Conservation (phyloP, 2,113 vertebrate species). For the Gallinago undulata region DNA sequence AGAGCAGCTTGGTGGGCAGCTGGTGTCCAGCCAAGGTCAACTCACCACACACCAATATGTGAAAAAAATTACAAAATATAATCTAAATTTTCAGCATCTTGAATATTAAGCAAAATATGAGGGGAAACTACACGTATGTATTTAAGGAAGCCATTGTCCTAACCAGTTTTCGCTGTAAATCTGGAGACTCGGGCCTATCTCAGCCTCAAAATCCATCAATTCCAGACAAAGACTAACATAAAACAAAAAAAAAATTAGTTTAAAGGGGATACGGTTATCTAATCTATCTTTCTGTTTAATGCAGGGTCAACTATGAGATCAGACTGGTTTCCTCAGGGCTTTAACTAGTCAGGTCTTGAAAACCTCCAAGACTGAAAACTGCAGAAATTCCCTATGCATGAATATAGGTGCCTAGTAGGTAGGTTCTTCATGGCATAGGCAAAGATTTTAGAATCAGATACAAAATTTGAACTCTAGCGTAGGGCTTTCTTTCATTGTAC, state of each 20-base stretch:
- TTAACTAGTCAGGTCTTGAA: background rate
- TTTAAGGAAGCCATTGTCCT: background rate
- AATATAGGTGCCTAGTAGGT: background rate
- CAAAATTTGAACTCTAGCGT: background rate
- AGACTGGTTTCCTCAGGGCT: background rate
- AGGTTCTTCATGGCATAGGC: background rate
- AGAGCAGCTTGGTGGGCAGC: too few species aligned
- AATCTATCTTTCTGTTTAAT: background rate
- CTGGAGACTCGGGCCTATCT: background rate
- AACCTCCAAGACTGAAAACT: background rate
- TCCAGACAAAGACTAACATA: background rate
- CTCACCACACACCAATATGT: background rate
- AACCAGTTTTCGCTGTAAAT: background rate
- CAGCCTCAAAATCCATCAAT: background rate
- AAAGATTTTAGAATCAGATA: background rate
- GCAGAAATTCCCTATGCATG: background rate
- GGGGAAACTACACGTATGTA: background rate
- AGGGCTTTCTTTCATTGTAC: background rate
- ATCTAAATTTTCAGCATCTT: background rate
- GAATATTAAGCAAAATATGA: background rate
- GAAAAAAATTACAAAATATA: background rate
- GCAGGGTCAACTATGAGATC: background rate
- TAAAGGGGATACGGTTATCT: background rate
- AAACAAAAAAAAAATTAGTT: background rate
- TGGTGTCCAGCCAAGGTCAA: background rate